Evolutionary conservation across 2,888 invertebrate species (phyloP), one percentile per base, ranked within the genome.

Genomic region (Rhagonycha lutea): DNA sequence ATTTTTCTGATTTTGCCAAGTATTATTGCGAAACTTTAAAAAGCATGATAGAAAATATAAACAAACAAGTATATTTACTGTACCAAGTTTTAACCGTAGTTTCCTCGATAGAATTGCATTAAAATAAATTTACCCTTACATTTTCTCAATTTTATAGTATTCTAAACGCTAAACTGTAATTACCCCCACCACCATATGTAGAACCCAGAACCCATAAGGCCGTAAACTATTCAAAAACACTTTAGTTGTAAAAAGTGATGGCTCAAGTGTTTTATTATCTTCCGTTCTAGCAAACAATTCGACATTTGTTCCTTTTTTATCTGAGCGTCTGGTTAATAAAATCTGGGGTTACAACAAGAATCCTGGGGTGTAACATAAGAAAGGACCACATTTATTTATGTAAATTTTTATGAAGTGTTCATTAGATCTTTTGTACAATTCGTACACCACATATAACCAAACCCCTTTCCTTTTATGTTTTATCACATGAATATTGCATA

Each of bases 381-480:
- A 74, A 76, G 73, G 71, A 74, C 74, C 74, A 65, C 73, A 74
- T 76, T 74, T 76, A 76, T 73, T 76, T 76, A 76, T 76, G 76
- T 76, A 76, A 76, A 76, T 76, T 68, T 73, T 65, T 29, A 47
- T 70, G 67, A 74, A 74, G 74, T 67, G 70, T 74, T 74, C 74
- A 74, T 74, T 74, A 74, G 70, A 47, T 69, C 74, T 74, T 74
- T 74, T 74, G 70, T 74, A 65, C 32, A 74, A 26, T 47, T 26
- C 67, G 70, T 70, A 61, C 67, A 69, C 69, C 69, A 69, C 68
- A 73, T 68, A 26, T 29, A 69, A 32, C 32, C 32, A 32, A 18
- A 32, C 32, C 32, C 32, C 32, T 32, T 32, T 32, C 2, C 32
- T 32, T 32, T 32, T 32, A 32, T 32, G 5, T n/a, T 32, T 32